Percentiles rank a stretch among this genome's conserved stretches.
These are phyloP conservation scores for Penelope pileata DNA, from an alignment of 2,113 vertebrate species.

Conservation along the genomic window DNA sequence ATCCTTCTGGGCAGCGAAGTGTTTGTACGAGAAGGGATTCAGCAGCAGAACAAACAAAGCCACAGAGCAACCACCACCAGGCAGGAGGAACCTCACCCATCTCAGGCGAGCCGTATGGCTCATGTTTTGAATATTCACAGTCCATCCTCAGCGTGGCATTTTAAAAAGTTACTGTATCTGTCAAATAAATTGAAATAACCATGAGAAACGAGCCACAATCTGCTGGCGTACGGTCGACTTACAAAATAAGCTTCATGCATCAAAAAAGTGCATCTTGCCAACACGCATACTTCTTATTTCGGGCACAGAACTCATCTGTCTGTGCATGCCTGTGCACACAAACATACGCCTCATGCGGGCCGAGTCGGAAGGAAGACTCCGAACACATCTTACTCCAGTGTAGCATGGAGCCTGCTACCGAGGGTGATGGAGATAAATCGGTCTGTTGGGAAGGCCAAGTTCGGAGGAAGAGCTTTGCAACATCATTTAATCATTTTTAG, in stretches of 20 bases:
- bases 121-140: background rate
- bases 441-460: rapidly evolving
- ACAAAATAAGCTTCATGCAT: background rate
- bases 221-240: background rate
- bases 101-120: background rate
- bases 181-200: background rate
- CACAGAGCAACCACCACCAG: rapidly evolving
- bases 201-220: background rate
- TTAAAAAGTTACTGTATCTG: background rate
- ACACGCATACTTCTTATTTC: background rate
- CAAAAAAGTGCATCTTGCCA: background rate
- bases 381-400: background rate
- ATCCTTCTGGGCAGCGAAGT: background rate
- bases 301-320: rapidly evolving
- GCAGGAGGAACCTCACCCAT: background rate
- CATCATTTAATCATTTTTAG: background rate
- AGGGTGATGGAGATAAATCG: rapidly evolving
- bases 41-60: background rate
- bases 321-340: rapidly evolving
- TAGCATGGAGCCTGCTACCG: rapidly evolving
- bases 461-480: background rate
- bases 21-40: background rate
- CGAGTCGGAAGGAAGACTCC: background rate
- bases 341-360: rapidly evolving
- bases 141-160: background rate